phyloP scores from a whole-genome alignment of 2,797 vertebrate species.

The Acipenser transmontanus region DNA sequence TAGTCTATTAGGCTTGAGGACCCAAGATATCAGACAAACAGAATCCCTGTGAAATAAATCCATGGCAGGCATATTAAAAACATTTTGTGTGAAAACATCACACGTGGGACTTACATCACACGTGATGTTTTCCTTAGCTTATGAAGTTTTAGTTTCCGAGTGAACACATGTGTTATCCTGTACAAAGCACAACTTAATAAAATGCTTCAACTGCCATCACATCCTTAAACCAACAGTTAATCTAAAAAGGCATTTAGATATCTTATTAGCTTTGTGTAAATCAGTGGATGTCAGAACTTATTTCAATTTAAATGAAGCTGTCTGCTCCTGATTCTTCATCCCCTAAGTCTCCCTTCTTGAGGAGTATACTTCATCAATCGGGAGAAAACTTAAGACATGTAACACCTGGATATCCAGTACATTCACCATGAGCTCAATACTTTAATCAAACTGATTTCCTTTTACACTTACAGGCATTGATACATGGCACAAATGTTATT shows the following conservation, averaged over 20 bases:
- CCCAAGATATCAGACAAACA: slow-evolving; percentile 27
- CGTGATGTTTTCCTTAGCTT: slow-evolving; percentile 29
- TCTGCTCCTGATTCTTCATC: neutral
- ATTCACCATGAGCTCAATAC: too few species aligned
- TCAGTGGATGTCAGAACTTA: neutral
- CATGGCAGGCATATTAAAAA: slow-evolving; percentile 24
- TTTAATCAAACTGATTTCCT: too few species aligned
- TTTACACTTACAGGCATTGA: too few species aligned
- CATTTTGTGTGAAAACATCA: slow-evolving; percentile 17
- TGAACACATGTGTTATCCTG: slow-evolving; percentile 19
- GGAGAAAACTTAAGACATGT: neutral
- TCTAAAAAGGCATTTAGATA: slow-evolving; percentile 12
- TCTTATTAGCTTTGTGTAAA: neutral
- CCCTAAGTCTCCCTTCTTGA: neutral
- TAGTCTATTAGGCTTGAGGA: slow-evolving; percentile 15
- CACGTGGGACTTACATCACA: slow-evolving; percentile 10
- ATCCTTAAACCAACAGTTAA: slow-evolving; percentile 17
- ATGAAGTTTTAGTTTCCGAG: slow-evolving; percentile 19
- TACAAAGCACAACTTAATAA: slow-evolving; percentile 11
- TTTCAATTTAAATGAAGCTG: neutral
- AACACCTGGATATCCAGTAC: too few species aligned
- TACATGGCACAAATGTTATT: too few species aligned
- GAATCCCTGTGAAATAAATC: slow-evolving; percentile 31
- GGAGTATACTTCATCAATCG: neutral
- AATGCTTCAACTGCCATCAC: slow-evolving; percentile 18